phyloP scores from a whole-genome alignment of 2,888 invertebrate species.

The Saturnia pavonia region DNA sequence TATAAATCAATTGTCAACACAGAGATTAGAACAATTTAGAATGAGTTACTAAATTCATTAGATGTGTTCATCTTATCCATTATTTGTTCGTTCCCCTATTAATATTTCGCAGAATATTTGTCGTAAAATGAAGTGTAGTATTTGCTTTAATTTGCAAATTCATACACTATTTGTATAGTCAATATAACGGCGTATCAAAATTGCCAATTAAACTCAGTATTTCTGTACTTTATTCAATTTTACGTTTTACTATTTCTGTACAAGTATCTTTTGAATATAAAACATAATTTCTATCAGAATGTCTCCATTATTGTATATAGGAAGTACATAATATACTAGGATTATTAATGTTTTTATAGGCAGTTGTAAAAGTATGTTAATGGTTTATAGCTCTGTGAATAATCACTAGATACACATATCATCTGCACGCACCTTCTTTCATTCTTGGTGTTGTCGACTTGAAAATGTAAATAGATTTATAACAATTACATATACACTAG shows the following conservation, averaged over 20 bases:
- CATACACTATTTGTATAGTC: background rate
- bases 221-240: background rate
- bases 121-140: background rate
- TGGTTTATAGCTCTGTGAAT: constrained; percentile 33
- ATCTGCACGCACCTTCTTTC: constrained; percentile 76
- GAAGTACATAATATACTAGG: constrained; percentile 41
- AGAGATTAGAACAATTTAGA: background rate
- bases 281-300: constrained; percentile 1
- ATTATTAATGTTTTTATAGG: constrained; percentile 70
- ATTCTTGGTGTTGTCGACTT: constrained; percentile 74
- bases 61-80: background rate
- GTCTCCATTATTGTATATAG: constrained; percentile 50
- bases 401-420: constrained; percentile 74
- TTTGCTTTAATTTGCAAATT: background rate
- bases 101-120: background rate
- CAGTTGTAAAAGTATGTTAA: constrained; percentile 31
- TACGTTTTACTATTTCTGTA: background rate
- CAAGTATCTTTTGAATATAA: background rate
- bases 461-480: constrained; percentile 53
- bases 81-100: background rate
- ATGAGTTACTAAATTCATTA: background rate
- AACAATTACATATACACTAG: constrained; percentile 29
- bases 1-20: background rate
- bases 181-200: background rate
- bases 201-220: background rate